Percentiles rank a stretch among this genome's conserved stretches.
Evolutionary conservation across 2,113 vertebrate species (phyloP).

Genomic region (Odocoileus virginianus): DNA sequence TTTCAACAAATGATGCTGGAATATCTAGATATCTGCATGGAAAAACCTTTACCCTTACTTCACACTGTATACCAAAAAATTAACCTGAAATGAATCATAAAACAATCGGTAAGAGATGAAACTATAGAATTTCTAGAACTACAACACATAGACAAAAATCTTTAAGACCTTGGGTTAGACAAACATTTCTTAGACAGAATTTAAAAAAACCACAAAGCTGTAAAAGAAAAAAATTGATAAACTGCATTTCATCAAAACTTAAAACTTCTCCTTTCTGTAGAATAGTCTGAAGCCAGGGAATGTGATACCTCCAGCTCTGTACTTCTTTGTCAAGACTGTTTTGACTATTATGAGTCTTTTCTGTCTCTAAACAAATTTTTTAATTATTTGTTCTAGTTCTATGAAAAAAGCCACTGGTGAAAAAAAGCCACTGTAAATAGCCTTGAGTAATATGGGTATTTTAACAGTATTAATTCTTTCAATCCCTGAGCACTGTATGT

Average conservation of each 20-base stretch:
- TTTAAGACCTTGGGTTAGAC: neutral
- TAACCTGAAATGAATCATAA: neutral
- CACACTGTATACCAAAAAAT: neutral
- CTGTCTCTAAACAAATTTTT: neutral
- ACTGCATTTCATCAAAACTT: neutral
- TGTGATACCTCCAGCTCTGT: neutral
- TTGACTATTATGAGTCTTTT: neutral
- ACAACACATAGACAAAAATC: neutral
- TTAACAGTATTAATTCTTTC: neutral
- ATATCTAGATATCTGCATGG: neutral
- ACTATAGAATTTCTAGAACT: neutral
- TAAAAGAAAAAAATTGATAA: neutral
- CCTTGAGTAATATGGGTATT: neutral
- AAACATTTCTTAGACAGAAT: neutral
- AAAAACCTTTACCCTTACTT: neutral
- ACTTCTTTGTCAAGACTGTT: neutral
- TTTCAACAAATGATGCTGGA: conserved; percentile 16
- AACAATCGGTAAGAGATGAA: neutral
- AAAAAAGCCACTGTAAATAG: neutral
- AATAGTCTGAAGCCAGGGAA: neutral
- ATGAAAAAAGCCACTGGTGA: neutral
- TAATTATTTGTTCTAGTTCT: neutral
- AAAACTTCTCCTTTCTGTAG: neutral
- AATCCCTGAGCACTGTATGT: neutral
- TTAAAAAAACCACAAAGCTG: neutral